Conservation (phyloP, 1,140 invertebrate genomes). For the Sinella curviseta region DNA sequence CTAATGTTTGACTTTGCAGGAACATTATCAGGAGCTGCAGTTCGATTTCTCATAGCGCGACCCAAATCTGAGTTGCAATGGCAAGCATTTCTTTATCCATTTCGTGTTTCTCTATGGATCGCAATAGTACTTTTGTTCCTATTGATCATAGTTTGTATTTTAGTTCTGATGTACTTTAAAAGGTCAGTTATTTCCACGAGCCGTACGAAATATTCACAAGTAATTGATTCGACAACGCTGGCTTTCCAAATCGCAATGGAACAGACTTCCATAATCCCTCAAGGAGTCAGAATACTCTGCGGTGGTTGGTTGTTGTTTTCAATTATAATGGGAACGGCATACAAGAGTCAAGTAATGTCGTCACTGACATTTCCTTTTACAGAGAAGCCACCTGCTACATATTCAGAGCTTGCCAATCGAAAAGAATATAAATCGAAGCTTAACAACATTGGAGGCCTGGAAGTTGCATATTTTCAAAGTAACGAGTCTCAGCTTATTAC, state of each 20-base stretch:
- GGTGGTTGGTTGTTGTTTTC: constrained; percentile 9
- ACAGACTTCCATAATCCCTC: not conserved
- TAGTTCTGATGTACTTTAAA: not conserved
- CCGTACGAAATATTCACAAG: too few relatives aligned
- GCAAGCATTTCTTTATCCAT: constrained; percentile 18
- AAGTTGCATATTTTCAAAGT: constrained; percentile 3
- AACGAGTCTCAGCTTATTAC: not conserved
- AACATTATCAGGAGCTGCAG: not conserved
- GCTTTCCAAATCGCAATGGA: not conserved
- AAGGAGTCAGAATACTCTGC: not conserved
- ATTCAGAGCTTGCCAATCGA: not conserved
- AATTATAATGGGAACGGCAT: constrained; percentile 16
- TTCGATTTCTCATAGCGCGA: not conserved
- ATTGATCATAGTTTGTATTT: too few relatives aligned
- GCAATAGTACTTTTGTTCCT: too few relatives aligned
- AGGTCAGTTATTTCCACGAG: not conserved
- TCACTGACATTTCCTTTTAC: constrained; percentile 26
- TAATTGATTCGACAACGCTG: too few relatives aligned
- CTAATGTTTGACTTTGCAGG: constrained; percentile 2
- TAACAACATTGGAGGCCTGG: constrained; percentile 5
- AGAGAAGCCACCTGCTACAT: constrained; percentile 21
- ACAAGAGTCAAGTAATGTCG: constrained; percentile 29
- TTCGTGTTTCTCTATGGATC: not conserved
- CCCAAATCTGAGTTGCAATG: not conserved
- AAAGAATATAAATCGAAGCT: not conserved